Percentiles rank a stretch among this genome's conserved stretches.
Evolutionary conservation across 2,888 invertebrate genomes (phyloP).

Genomic region (Chrysina gloriosa): DNA sequence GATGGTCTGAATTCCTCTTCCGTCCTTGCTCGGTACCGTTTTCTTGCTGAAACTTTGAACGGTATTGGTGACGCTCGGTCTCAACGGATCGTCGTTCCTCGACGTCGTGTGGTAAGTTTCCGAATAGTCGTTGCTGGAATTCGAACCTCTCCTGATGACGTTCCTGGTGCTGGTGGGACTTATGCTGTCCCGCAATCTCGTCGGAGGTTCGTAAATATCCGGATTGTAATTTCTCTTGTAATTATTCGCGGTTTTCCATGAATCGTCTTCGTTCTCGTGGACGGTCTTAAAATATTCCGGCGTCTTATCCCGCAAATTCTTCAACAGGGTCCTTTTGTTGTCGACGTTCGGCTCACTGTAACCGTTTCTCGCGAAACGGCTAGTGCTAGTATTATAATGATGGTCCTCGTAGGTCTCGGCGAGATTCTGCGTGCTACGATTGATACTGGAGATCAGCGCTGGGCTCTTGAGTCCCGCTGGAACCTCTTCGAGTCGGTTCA

Average conservation of each 20-base stretch:
- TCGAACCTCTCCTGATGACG: constrained; percentile 73
- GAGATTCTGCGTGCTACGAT: constrained; percentile 83
- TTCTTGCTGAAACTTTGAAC: constrained; percentile 78
- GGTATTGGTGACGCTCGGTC: constrained; percentile 78
- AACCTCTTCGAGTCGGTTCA: constrained; percentile 77
- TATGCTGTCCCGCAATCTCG: constrained; percentile 59
- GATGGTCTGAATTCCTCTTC: constrained; percentile 75
- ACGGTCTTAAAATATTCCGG: constrained; percentile 79
- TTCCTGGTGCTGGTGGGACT: constrained; percentile 63
- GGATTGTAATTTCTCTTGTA: constrained; percentile 61
- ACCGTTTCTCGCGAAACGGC: constrained; percentile 70
- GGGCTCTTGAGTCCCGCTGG: constrained; percentile 79
- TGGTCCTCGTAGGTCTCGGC: constrained; percentile 68
- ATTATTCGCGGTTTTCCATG: constrained; percentile 59
- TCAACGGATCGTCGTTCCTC: constrained; percentile 73
- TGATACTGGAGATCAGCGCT: constrained; percentile 86
- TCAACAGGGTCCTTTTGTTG: constrained; percentile 76
- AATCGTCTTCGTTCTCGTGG: constrained; percentile 72
- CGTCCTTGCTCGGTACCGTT: constrained; percentile 73
- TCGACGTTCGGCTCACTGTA: constrained; percentile 65
- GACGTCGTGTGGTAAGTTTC: constrained; percentile 79
- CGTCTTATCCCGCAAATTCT: constrained; percentile 76
- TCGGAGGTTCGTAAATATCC: constrained; percentile 64
- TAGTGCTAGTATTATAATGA: constrained; percentile 63
- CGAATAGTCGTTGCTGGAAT: constrained; percentile 77